A percentile compares a stretch with the other conserved stretches of the same genome.
These are phyloP conservation scores for Blennius ocellaris DNA, from an alignment of 2,113 vertebrate species.

Conservation along the genomic window DNA sequence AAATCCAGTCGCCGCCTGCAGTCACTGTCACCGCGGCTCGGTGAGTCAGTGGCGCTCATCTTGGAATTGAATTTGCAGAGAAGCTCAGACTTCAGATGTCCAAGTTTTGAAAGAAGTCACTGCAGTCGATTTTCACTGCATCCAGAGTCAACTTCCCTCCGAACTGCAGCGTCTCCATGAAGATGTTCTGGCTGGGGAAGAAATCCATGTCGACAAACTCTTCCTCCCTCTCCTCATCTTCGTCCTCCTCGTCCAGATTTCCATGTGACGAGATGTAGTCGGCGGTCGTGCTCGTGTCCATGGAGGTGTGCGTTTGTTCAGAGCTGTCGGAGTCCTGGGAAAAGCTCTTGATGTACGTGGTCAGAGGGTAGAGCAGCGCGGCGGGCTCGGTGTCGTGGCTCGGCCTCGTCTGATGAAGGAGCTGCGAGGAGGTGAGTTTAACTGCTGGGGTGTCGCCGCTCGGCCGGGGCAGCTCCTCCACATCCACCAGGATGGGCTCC, in stretches of 20 bases:
- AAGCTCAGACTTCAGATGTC: no score
- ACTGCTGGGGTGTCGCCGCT: not conserved
- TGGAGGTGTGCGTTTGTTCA: slow-evolving; percentile 67
- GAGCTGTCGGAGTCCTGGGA: slow-evolving; percentile 80
- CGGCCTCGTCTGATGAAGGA: not conserved
- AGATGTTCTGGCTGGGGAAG: slow-evolving; percentile 64
- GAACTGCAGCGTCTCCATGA: slow-evolving; percentile 43
- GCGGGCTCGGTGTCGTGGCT: not conserved
- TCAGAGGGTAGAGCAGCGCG: slow-evolving; percentile 37
- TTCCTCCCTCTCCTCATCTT: slow-evolving; percentile 50
- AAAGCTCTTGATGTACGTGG: slow-evolving; percentile 80
- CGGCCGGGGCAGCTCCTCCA: slow-evolving; percentile 73
- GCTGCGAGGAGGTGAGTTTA: not conserved
- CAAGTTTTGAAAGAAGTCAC: slow-evolving; percentile 61
- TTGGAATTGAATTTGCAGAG: not conserved
- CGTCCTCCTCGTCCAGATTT: slow-evolving; percentile 33
- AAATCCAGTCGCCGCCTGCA: not conserved
- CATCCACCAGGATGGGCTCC: slow-evolving; percentile 67
- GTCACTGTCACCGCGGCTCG: no score
- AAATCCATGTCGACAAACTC: slow-evolving; percentile 48
- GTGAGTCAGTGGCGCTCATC: not conserved
- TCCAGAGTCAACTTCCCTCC: slow-evolving; percentile 80
- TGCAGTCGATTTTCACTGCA: slow-evolving; percentile 80
- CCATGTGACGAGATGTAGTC: slow-evolving; percentile 77
- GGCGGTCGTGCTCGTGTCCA: slow-evolving; percentile 66